These are phyloP conservation scores for Amphipyra tragopoginis DNA, from an alignment of 2,888 invertebrate species.

Conservation along the genomic window DNA sequence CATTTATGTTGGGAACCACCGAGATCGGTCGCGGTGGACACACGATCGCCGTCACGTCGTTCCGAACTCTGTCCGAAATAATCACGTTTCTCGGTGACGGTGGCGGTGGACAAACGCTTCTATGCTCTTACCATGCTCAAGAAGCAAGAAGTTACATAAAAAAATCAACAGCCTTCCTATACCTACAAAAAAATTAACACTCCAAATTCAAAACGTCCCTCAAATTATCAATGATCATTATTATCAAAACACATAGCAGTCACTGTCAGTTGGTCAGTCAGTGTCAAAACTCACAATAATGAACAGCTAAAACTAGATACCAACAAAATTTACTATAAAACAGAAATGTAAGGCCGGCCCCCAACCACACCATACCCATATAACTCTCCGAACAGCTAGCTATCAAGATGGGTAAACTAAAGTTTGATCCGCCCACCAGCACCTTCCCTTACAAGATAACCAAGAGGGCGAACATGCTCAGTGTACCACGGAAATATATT, in stretches of 20 bases:
- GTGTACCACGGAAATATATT: constrained; percentile 24
- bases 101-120: too few relatives aligned
- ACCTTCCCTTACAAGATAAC: constrained; percentile 40
- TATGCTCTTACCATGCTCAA: too few relatives aligned
- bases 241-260: constrained; percentile 24
- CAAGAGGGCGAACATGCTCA: constrained; percentile 29
- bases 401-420: constrained; percentile 20
- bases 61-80: too few relatives aligned
- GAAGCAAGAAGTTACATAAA: too few relatives aligned
- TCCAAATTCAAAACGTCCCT: constrained; percentile 43
- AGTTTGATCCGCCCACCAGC: constrained; percentile 19
- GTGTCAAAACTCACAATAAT: constrained; percentile 17
- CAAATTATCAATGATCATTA: too few relatives aligned
- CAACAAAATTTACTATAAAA: neutral
- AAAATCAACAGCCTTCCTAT: too few relatives aligned
- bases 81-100: too few relatives aligned
- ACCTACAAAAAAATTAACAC: constrained; percentile 13
- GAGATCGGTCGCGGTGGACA: too few relatives aligned
- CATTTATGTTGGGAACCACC: too few relatives aligned
- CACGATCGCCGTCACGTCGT: too few relatives aligned
- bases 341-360: constrained; percentile 24
- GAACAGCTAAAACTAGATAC: neutral
- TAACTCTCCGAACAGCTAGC: constrained; percentile 27
- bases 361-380: too few relatives aligned
- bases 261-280: constrained; percentile 15